Evolutionary conservation across 2,797 vertebrate species (phyloP), one percentile per base, ranked within the genome.

Genomic region (Paramormyrops hopkinsi): DNA sequence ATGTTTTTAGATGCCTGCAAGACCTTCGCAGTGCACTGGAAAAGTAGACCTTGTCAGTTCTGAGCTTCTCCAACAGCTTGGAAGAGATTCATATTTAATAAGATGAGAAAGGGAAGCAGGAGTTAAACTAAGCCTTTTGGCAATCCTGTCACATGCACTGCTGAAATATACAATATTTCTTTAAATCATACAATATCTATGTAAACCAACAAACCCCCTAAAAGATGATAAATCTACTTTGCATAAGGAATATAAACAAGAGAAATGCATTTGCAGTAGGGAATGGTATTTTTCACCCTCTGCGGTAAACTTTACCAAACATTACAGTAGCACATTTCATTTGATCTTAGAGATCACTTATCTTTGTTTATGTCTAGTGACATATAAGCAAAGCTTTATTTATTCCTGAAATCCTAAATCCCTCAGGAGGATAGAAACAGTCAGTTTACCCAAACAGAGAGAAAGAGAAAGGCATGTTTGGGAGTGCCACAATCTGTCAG

Each of bases 1-100:
- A 69, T 69, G 62, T 69, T 29, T 56, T 69, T 33, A 11, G 62
- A 82, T 9, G 6, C 41, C 19, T 82, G 76, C 33, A 82, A 41
- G 14, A n/a, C 29, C 12, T 44, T 79, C 41, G 7, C 76, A 46
- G 17, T 44, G 76, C 33, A 82, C 37, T 46, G 76, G 76, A 46
- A 44, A 41, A 46, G 76, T 46, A 46, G 37, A 41, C n/a, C 76
- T 82, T 19, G 76, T 46, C 41, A 41, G 5, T 11, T 41, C 33
- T 41, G 76, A 82, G 76, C 5, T 41, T 44, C 33, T 46, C 73
- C 73, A 37, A 79, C 29, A 37, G 37, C 41, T 22, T 2, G 19
- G 37, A 46, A 46, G 41, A 82, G 76, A 82, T 82, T 82, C 76
- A 82, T 82, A 82, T 82, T 82, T 82, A 82, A 82, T 82, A 44